Evolutionary conservation across 2,888 invertebrate species (phyloP), one percentile per base, ranked within the genome.

Genomic region (Allacma fusca): DNA sequence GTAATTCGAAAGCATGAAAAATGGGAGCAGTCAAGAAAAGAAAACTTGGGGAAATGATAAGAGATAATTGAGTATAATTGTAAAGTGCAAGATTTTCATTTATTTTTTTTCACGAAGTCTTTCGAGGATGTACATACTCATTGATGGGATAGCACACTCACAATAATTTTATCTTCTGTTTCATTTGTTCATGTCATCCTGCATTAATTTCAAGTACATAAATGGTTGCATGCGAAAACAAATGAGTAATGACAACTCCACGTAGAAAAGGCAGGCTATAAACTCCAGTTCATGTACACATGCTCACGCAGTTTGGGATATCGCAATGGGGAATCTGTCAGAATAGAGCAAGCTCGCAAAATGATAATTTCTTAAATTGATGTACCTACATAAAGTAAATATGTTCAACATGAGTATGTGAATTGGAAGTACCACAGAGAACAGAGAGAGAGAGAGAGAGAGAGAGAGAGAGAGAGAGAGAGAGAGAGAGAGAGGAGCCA

Each of bases 361-460:
- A 69, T 69, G 69, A 69, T 69, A 69, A 69, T 69, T 69, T 69
- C 69, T 69, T 29, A 69, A 69, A 69, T 69, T 69, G 69, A 69
- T 69, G 69, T 69, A 69, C 29, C 43, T 69, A 69, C 69, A 69
- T 29, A 69, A 24, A 69, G 69, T 69, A 69, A 69, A 69, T 69
- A 69, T 23, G 69, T 69, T 40, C 21, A 43, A 69, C 69, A 69
- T 69, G 23, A 29, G 43, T 43, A 69, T 43, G 44, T 43, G 34
- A 69, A 69, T 69, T 69, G 69, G n/a, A 43, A 43, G 69, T 69
- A 23, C 23, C 69, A 69, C 43, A 43, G 43, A 43, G 34, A 21
- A 21, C 16, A 34, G 9, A 34, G 34, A 34, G 34, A 34, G 34
- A 34, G 34, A 34, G 34, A 34, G 34, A 34, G 9, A 24, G 62